Evolutionary conservation across 2,113 vertebrate genomes (phyloP).

Genomic region (Chionis minor): DNA sequence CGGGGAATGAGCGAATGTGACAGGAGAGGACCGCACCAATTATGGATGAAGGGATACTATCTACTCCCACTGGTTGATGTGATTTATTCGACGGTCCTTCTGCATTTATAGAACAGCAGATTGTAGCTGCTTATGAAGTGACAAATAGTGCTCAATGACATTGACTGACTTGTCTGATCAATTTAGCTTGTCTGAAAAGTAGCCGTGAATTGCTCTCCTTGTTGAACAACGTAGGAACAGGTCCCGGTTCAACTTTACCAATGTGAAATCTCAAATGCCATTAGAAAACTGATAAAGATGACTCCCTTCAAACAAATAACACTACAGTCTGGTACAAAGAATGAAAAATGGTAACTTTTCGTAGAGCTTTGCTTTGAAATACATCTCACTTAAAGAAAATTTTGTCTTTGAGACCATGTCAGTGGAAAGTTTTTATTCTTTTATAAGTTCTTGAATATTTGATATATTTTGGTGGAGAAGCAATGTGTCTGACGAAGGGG

Average conservation of each 20-base stretch:
- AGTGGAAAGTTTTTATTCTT: not conserved
- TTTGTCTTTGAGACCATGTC: not conserved
- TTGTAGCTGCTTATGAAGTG: conserved; percentile 84
- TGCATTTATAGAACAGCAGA: conserved; percentile 79
- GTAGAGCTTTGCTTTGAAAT: not conserved
- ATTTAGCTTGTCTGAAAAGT: conserved; percentile 83
- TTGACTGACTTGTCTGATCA: conserved; percentile 92
- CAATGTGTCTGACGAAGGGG: not conserved
- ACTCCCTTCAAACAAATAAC: not conserved
- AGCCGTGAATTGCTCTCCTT: conserved; percentile 72
- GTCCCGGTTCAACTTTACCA: conserved; percentile 44
- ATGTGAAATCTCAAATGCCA: not conserved
- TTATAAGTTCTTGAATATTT: not conserved
- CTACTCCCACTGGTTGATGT: conserved; percentile 86
- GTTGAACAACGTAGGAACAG: conserved; percentile 69
- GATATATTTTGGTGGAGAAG: not conserved
- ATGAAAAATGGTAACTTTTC: not conserved
- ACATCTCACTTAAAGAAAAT: not conserved
- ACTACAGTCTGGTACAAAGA: rapidly evolving
- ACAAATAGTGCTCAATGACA: conserved; percentile 84
- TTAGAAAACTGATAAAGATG: not conserved
- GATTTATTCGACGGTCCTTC: conserved; percentile 86
- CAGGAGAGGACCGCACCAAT: conserved; percentile 86
- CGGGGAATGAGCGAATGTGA: conserved; percentile 78
- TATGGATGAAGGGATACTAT: conserved; percentile 86